phyloP scores from a whole-genome alignment of 1,140 invertebrate genomes.

The Hetaerina americana region DNA sequence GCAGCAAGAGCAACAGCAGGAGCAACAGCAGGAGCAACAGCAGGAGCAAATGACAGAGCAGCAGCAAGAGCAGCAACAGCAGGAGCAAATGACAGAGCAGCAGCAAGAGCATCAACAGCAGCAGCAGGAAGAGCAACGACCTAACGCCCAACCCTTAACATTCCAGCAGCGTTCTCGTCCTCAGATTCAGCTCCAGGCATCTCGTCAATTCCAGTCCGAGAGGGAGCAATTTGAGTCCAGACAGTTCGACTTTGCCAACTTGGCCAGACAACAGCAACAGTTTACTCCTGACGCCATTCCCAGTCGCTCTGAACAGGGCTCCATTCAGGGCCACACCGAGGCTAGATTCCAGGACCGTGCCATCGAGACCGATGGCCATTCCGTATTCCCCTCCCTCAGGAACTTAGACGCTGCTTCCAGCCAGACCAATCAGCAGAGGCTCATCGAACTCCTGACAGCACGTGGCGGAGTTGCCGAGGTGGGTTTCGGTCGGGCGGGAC shows the following conservation, averaged over 20 bases:
- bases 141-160: constrained; percentile 7
- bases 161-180: background rate
- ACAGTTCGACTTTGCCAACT: constrained; percentile 12
- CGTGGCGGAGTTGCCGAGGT: constrained; percentile 32
- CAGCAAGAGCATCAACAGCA: constrained; percentile 17
- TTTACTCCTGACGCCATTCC: constrained; percentile 9
- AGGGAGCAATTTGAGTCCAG: no score
- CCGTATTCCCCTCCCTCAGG: constrained; percentile 23
- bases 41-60: constrained; percentile 4
- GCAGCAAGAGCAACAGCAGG: constrained; percentile 1
- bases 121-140: constrained; percentile 18
- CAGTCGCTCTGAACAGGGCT: background rate
- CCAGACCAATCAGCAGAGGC: constrained; percentile 33
- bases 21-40: background rate
- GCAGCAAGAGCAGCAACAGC: constrained; percentile 4
- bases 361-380: background rate
- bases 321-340: background rate
- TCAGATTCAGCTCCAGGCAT: background rate
- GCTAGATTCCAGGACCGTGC: background rate
- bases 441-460: constrained; percentile 36
- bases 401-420: constrained; percentile 27
- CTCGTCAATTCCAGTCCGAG: background rate
- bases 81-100: constrained; percentile 12
- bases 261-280: constrained; percentile 18
- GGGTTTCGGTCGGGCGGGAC: constrained; percentile 26